Percentiles rank a stretch among this genome's conserved stretches.
Conservation (phyloP, 2,888 invertebrate species). For the Chironomus tentans region DNA sequence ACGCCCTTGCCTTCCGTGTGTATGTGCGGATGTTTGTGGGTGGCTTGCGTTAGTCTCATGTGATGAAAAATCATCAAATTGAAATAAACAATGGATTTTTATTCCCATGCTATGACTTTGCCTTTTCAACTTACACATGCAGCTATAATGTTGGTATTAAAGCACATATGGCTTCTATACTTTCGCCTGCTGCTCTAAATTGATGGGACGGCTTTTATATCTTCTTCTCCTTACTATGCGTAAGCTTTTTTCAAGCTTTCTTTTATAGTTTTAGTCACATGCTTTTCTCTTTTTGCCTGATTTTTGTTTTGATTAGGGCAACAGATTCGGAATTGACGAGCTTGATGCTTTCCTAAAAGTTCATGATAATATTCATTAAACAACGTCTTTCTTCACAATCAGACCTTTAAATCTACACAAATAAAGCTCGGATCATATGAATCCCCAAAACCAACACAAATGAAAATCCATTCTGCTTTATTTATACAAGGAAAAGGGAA, state of each 20-base stretch:
- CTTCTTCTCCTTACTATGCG: background rate
- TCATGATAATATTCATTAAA: too few species aligned
- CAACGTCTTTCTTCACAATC: too few species aligned
- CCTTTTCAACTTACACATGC: background rate
- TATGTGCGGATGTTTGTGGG: background rate
- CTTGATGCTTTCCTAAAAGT: too few species aligned
- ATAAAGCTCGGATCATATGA: too few species aligned
- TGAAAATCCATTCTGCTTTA: too few species aligned
- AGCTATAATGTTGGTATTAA: slow-evolving; percentile 1
- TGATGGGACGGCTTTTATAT: slow-evolving; percentile 3
- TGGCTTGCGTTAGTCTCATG: background rate
- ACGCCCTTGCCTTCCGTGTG: too few species aligned
- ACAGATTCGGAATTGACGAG: too few species aligned
- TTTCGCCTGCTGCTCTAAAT: background rate
- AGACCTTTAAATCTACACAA: too few species aligned
- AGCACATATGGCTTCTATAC: slow-evolving; percentile 12
- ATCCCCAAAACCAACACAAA: too few species aligned
- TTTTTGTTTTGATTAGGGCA: too few species aligned
- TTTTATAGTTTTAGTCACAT: background rate
- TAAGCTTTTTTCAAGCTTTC: background rate
- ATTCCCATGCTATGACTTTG: background rate
- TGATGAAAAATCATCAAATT: slow-evolving; percentile 11
- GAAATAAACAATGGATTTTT: slow-evolving; percentile 18
- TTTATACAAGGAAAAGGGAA: background rate
- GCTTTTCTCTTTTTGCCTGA: background rate